Evolutionary conservation across 2,797 vertebrate genomes (phyloP).

Genomic region (Falco biarmicus): DNA sequence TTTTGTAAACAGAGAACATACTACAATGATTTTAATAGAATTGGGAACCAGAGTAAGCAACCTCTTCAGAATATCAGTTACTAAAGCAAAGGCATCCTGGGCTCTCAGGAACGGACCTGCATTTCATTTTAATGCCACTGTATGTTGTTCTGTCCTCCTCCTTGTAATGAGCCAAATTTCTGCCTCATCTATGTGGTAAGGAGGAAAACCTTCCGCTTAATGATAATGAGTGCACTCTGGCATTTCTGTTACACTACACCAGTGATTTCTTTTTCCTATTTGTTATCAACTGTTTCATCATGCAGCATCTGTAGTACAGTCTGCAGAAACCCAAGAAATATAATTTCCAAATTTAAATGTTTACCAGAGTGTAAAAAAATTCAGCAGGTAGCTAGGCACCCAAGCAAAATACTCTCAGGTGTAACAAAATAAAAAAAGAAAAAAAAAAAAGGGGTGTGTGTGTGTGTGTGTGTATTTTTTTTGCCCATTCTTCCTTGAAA

Average conservation of each 20-base stretch:
- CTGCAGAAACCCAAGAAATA: slow-evolving; percentile 20
- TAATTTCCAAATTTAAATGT: slow-evolving; percentile 17
- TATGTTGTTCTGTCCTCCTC: neutral
- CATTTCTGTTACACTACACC: neutral
- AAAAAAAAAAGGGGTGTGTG: neutral
- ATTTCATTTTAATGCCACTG: slow-evolving; percentile 39
- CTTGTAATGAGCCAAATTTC: slow-evolving; percentile 16
- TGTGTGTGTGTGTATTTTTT: neutral
- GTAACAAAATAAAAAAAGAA: neutral
- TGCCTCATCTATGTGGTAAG: slow-evolving; percentile 9
- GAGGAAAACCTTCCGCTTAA: slow-evolving; percentile 19
- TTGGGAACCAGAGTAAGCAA: neutral
- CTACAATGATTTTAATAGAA: slow-evolving; percentile 28
- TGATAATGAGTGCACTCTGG: neutral
- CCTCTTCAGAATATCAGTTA: slow-evolving; percentile 23
- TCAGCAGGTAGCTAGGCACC: neutral
- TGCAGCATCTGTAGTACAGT: neutral
- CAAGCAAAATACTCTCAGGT: neutral
- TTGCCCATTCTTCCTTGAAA: neutral
- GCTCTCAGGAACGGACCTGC: neutral
- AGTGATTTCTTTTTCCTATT: neutral
- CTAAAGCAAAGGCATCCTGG: neutral
- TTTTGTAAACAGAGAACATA: slow-evolving; percentile 58
- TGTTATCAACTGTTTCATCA: slow-evolving; percentile 16
- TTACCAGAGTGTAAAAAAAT: neutral